Evolutionary conservation across 2,113 vertebrate species (phyloP).

Genomic region (Caracal caracal): DNA sequence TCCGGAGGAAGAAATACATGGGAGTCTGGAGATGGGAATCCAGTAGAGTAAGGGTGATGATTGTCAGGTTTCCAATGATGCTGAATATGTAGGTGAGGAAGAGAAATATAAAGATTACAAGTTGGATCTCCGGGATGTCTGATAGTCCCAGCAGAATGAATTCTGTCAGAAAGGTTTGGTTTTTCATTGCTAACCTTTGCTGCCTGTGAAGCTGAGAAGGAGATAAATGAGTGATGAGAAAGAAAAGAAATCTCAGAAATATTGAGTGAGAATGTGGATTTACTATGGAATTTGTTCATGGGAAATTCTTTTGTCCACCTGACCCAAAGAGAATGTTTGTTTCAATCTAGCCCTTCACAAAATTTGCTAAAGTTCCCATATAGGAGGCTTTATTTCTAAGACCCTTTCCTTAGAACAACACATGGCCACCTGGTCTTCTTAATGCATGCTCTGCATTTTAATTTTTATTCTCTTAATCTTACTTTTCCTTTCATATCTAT

Average conservation of each 20-base stretch:
- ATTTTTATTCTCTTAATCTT: neutral
- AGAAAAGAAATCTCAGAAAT: neutral
- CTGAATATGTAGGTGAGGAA: constrained; percentile 51
- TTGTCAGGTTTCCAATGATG: constrained; percentile 44
- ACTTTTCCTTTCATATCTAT: neutral
- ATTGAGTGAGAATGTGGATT: neutral
- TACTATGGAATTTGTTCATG: neutral
- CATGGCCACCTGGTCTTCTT: neutral
- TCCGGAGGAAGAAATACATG: constrained; percentile 73
- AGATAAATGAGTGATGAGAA: neutral
- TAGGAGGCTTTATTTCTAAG: neutral
- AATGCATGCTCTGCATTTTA: neutral
- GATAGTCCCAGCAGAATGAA: constrained; percentile 53
- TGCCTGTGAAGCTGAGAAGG: neutral
- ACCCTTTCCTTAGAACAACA: neutral
- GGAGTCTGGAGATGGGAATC: constrained; percentile 40
- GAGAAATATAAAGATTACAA: constrained; percentile 52
- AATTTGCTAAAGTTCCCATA: neutral
- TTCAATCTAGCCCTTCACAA: neutral
- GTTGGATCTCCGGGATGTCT: neutral
- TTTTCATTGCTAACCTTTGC: constrained; percentile 21
- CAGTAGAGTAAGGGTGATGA: constrained; percentile 60
- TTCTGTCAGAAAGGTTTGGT: constrained; percentile 14
- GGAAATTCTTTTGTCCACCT: neutral
- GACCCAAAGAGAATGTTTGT: neutral